These are phyloP conservation scores for Tetraneura akinire DNA, from an alignment of 1,140 invertebrate species.

Conservation along the genomic window DNA sequence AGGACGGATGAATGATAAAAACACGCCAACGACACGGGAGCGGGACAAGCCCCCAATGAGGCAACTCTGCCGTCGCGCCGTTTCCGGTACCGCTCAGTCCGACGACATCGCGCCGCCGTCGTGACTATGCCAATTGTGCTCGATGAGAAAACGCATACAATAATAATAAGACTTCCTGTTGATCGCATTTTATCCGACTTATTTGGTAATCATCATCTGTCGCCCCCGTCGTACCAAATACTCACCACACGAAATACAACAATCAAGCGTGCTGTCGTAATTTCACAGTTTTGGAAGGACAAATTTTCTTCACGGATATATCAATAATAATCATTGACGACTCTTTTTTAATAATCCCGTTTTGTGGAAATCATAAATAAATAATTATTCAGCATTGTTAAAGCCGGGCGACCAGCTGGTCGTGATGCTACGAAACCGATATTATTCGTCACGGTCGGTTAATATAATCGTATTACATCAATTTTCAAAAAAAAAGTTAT, in stretches of 20 bases:
- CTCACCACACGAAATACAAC: no score
- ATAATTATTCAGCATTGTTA: no score
- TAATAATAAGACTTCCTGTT: constrained; percentile 47
- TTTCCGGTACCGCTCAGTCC: constrained; percentile 46
- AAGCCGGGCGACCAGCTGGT: no score
- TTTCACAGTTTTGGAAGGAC: background rate
- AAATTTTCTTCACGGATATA: no score
- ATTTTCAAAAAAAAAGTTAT: no score
- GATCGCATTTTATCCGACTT: constrained; percentile 29
- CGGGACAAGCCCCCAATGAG: constrained; percentile 19
- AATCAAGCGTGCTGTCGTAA: background rate
- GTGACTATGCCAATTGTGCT: constrained; percentile 41
- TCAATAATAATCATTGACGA: no score
- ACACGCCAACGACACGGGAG: constrained; percentile 38
- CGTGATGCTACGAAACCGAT: no score
- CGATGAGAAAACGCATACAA: constrained; percentile 28
- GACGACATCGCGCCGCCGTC: background rate
- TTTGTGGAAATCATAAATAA: no score
- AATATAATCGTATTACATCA: no score
- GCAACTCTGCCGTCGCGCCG: constrained; percentile 33
- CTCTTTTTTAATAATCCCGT: no score
- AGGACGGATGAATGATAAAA: constrained; percentile 46
- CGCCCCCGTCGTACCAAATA: background rate
- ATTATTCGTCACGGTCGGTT: no score
- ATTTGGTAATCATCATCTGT: constrained; percentile 8